A percentile compares a stretch with the other conserved stretches of the same genome.
Evolutionary conservation across 2,113 vertebrate species (phyloP).

Genomic region (Epinephelus fuscoguttatus): DNA sequence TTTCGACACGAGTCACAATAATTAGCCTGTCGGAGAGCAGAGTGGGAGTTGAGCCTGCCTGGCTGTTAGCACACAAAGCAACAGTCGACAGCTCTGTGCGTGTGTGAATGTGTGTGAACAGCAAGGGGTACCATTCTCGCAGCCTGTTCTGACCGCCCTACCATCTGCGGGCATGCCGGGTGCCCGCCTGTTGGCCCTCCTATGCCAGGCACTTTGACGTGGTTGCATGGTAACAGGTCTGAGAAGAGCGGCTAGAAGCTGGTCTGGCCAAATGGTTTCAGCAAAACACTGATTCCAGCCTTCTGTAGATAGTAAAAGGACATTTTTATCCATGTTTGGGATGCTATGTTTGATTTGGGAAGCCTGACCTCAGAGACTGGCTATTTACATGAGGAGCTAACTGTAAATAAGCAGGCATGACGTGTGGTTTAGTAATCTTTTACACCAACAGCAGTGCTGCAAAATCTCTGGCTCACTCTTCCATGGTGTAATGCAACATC

Average conservation of each 20-base stretch:
- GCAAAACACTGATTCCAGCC: slow-evolving; percentile 42
- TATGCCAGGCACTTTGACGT: slow-evolving; percentile 76
- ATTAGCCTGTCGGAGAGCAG: slow-evolving; percentile 63
- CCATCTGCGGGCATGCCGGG: slow-evolving; percentile 82
- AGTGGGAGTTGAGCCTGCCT: slow-evolving; percentile 61
- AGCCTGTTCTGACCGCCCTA: slow-evolving; percentile 74
- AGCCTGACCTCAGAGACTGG: background rate
- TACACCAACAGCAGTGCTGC: background rate
- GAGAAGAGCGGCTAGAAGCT: slow-evolving; percentile 59
- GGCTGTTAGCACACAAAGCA: slow-evolving; percentile 70
- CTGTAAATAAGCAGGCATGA: too few species aligned
- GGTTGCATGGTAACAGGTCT: slow-evolving; percentile 79
- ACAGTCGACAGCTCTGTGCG: slow-evolving; percentile 49
- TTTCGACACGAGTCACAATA: slow-evolving; percentile 40
- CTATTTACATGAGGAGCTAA: background rate
- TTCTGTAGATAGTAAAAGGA: background rate
- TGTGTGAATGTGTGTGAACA: slow-evolving; percentile 51
- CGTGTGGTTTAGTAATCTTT: background rate
- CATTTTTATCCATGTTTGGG: background rate
- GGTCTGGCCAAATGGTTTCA: slow-evolving; percentile 63
- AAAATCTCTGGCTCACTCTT: background rate
- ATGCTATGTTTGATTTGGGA: background rate
- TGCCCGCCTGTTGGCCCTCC: slow-evolving; percentile 72
- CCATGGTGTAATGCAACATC: background rate
- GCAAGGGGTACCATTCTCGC: slow-evolving; percentile 65